Base-by-base conservation (phyloP, 2,797 vertebrate species). In the Pterois miles region DNA sequence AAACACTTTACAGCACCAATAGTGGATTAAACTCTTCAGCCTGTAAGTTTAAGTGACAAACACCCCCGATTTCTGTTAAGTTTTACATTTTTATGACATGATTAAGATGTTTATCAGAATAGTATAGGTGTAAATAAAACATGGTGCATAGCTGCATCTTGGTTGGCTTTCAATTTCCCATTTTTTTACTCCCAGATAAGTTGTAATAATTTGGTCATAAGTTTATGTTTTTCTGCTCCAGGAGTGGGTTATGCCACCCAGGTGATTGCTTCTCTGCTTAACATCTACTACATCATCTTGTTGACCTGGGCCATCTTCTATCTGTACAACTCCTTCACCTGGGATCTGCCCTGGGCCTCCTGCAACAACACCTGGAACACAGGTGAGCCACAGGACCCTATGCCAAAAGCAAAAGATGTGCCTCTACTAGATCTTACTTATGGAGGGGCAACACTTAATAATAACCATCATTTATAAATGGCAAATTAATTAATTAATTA, bases 301-400 rank as follows among this genome's bases (percentile, higher is more conserved):
- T 91, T 99, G 87, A 97, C 98, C 82, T 99, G 98, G 98, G 97
- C 95, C 64, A 93, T 98, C 88, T 98, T 98, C 93, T 99, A 95
- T 91, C 96, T 99, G 87, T 96, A 95, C 81, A 95, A 96, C 90
- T 98, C 97, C 0, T 98, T 99, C 92, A 97, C 96, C 52, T 94
- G 94, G 5, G 90, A 98, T 86, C 95, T 99, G 23, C 98, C 98
- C 1, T 99, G 98, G 98, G 94, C 97, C 56, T 97, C 96, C 87
- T 99, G 98, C 85, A 96, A 95, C 92, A 96, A 99, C 0, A 94
- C 95, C 13, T 99, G 98, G 98, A 99, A 99, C 88, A 99, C 98
- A 92, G 96, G 98, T 99, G 74, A 73, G 79, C 27, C 29, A 25
- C 31, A 1, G 31, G 31, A 31, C 31, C 31, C 31, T 31, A 31